Percentiles rank a stretch among this genome's conserved stretches.
These are phyloP conservation scores for Heliconius sara DNA, from an alignment of 2,888 invertebrate genomes.

Conservation along the genomic window DNA sequence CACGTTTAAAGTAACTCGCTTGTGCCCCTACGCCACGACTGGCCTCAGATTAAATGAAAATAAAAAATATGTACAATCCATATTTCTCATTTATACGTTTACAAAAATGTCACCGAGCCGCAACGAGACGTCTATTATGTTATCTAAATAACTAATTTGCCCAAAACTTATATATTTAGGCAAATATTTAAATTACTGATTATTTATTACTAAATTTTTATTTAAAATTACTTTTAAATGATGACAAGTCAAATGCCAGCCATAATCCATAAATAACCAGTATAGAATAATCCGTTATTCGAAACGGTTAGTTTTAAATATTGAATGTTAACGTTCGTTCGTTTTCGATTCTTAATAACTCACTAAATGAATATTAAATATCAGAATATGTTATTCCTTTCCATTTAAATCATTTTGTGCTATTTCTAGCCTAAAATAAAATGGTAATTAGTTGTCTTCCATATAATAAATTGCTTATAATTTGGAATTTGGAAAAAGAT, in stretches of 20 bases:
- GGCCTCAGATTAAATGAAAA: background rate
- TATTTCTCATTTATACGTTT: background rate
- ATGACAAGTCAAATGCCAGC: conserved; percentile 38
- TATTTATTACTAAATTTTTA: conserved; percentile 32
- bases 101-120: background rate
- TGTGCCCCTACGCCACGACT: too few species aligned
- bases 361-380: conserved; percentile 15
- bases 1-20: too few species aligned
- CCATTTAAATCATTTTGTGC: background rate
- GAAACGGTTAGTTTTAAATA: conserved; percentile 31
- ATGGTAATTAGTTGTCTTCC: background rate
- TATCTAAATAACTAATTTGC: background rate
- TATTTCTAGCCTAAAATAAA: too few species aligned
- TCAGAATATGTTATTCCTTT: background rate
- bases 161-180: background rate
- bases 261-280: conserved; percentile 40
- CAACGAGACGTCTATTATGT: background rate
- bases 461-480: conserved; percentile 1
- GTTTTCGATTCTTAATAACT: conserved; percentile 24
- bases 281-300: conserved; percentile 37
- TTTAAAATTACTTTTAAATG: conserved; percentile 26
- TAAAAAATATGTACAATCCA: background rate
- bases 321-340: conserved; percentile 20
- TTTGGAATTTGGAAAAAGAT: background rate
- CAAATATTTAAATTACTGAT: conserved; percentile 3